Evolutionary conservation across 1,140 invertebrate genomes (phyloP), one percentile per base, ranked within the genome.

Genomic region (Drosophila seguyi): DNA sequence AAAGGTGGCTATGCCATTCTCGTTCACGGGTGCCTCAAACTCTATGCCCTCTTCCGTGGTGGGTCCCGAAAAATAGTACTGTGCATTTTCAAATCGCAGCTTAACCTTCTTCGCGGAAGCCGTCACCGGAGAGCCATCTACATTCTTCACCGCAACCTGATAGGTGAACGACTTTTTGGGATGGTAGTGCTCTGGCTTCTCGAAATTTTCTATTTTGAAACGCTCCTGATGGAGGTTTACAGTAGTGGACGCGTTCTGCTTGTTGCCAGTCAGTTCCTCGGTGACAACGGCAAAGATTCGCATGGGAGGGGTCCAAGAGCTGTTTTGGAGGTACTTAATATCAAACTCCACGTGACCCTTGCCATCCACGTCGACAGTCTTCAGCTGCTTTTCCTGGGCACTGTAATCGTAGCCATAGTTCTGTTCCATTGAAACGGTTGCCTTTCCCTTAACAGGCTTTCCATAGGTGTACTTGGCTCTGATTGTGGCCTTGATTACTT

Each of bases 131-230:
- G 95, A 94, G 31, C 96, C 95, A 92, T 97, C 97, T 0, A 92
- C 29, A 25, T 90, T 81, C 22, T 92, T 92, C 0, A 92, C 83
- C 1, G 55, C 86, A n/a, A 91, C 96, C 92, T 96, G 96, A 59
- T 96, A 95, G 44, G 94, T 96, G 85, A 98, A 98, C 61, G 95
- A 95, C 44, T 99, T 94, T 6, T 96, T 97, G 3, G 97, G 97
- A 90, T 98, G 98, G 92, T 98, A 99, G 75, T 95, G 96, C 57
- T 96, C 95, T 0, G 41, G 50, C 4, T 11, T 56, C 2, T 97
- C 96, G 79, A 97, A 95, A 45, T 97, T 95, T 75, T 97, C 95
- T 92, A 99, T 94, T 79, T 95, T 96, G 80, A 98, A 97, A 29
- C 96, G 95, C 73, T 97, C 95, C 66, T 96, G 95, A 88, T 98